These are phyloP conservation scores for Dione juno DNA, from an alignment of 2,888 invertebrate species.

Conservation along the genomic window DNA sequence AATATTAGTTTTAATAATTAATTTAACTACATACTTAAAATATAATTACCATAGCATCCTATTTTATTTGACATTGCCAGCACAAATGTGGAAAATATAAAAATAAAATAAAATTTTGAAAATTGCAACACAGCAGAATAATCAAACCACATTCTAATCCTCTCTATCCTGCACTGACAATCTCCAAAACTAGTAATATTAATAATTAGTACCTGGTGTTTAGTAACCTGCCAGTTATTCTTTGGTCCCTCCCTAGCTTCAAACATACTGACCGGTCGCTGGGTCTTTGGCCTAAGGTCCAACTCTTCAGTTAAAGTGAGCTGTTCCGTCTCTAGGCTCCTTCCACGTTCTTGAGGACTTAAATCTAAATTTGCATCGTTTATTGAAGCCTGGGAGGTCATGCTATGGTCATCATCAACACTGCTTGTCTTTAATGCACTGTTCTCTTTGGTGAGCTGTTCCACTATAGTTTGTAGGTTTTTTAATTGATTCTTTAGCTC, in stretches of 20 bases:
- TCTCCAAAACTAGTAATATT: slow-evolving; percentile 61
- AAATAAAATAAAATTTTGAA: not conserved
- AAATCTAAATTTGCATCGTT: slow-evolving; percentile 62
- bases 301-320: slow-evolving; percentile 73
- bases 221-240: slow-evolving; percentile 84
- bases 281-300: slow-evolving; percentile 79
- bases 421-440: slow-evolving; percentile 85
- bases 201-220: slow-evolving; percentile 82
- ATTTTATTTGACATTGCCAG: slow-evolving; percentile 1
- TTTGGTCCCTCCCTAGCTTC: slow-evolving; percentile 89
- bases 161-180: not conserved
- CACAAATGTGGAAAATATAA: not conserved
- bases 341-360: slow-evolving; percentile 67
- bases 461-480: slow-evolving; percentile 86
- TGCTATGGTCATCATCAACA: slow-evolving; percentile 72
- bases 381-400: slow-evolving; percentile 70
- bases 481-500: slow-evolving; percentile 86
- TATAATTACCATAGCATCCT: not conserved
- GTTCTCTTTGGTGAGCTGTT: slow-evolving; percentile 91
- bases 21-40: slow-evolving; percentile 1
- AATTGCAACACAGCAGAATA: not conserved
- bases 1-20: slow-evolving; percentile 11
- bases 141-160: no score
- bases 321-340: slow-evolving; percentile 72
- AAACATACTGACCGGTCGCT: slow-evolving; percentile 94